phyloP scores from a whole-genome alignment of 2,113 vertebrate species.

The Eira barbara region DNA sequence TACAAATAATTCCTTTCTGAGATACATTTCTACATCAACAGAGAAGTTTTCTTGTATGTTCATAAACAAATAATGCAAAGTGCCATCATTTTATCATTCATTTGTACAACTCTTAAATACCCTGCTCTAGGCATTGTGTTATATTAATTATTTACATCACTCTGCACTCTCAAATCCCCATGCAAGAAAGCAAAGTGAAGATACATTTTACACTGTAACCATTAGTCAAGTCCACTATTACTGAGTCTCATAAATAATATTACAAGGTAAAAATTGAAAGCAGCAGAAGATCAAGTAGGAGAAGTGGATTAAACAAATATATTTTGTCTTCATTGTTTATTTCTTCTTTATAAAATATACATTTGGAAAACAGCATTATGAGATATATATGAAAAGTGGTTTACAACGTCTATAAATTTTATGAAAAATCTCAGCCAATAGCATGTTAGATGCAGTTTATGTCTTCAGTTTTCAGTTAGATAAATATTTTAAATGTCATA shows the following conservation, averaged over 20 bases:
- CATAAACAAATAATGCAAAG: background rate
- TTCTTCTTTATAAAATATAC: background rate
- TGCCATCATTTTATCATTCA: background rate
- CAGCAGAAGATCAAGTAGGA: background rate
- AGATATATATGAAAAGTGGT: background rate
- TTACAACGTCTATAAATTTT: background rate
- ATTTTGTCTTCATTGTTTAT: background rate
- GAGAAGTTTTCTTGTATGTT: background rate
- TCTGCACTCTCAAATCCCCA: background rate
- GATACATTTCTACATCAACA: background rate
- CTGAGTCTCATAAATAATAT: conserved; percentile 7
- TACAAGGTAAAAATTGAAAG: background rate
- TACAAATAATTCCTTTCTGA: background rate
- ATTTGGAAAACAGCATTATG: background rate
- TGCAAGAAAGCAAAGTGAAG: conserved; percentile 7
- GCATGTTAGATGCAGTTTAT: background rate
- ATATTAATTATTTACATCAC: conserved; percentile 37
- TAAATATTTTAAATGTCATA: conserved; percentile 39
- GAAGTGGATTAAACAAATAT: background rate
- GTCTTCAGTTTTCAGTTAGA: background rate
- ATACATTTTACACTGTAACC: background rate
- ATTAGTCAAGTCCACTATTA: background rate
- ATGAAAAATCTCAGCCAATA: background rate
- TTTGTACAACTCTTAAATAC: background rate
- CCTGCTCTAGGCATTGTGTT: background rate